Percentiles rank a stretch among this genome's conserved stretches.
phyloP scores from a whole-genome alignment of 2,113 vertebrate genomes.

The Oryzias javanicus region DNA sequence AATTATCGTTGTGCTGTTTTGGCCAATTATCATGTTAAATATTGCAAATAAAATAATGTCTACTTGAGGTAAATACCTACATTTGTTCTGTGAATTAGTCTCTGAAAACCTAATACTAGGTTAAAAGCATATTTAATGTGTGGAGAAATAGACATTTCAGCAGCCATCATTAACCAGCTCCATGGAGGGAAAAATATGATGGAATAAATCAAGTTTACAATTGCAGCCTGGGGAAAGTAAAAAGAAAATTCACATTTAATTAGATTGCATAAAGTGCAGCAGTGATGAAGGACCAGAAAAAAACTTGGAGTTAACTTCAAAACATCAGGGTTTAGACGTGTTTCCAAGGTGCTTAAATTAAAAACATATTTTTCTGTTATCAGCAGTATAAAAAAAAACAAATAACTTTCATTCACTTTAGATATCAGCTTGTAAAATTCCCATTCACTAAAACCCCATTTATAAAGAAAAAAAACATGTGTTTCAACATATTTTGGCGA shows the following conservation, averaged over 20 bases:
- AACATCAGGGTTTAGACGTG: slow-evolving; percentile 33
- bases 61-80: slow-evolving; percentile 16
- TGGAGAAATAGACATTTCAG: slow-evolving; percentile 40
- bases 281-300: slow-evolving; percentile 56
- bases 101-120: slow-evolving; percentile 48
- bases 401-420: slow-evolving; percentile 8
- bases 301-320: slow-evolving; percentile 34
- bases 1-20: slow-evolving; percentile 34
- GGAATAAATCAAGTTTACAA: slow-evolving; percentile 56
- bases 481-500: background rate
- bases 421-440: slow-evolving; percentile 7
- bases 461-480: too few relatives aligned
- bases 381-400: background rate
- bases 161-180: slow-evolving; percentile 30
- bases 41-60: slow-evolving; percentile 39
- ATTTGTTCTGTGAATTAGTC: slow-evolving; percentile 33
- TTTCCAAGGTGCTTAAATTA: slow-evolving; percentile 24
- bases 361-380: slow-evolving; percentile 47
- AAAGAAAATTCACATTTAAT: slow-evolving; percentile 69
- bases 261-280: slow-evolving; percentile 64
- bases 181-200: slow-evolving; percentile 51
- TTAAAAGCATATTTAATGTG: slow-evolving; percentile 42
- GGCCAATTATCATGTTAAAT: slow-evolving; percentile 27
- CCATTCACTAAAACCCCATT: too few relatives aligned
- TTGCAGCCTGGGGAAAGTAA: slow-evolving; percentile 61